Base-by-base conservation (phyloP, 2,113 vertebrate genomes). In the Alethe diademata region DNA sequence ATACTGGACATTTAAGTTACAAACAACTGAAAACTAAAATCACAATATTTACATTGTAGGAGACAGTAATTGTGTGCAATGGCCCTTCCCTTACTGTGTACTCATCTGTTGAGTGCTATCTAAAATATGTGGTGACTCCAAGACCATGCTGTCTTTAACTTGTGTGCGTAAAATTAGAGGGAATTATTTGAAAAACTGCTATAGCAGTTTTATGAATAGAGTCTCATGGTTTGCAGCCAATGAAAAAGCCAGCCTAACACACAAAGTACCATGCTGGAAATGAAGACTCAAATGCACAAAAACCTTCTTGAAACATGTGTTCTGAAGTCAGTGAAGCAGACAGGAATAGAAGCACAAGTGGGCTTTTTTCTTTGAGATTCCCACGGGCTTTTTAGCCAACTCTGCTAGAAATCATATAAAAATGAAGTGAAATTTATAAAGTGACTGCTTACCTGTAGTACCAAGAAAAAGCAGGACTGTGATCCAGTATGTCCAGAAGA, bases 401-500 rank as follows among this genome's bases (percentile, higher is more conserved):
- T 57, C 64, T 28, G 31, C 36, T 69, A 26, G 43, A 65, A 92
- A 65, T 23, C 3, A 43, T 4, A 56, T 1, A 73, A 83, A 74
- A 78, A 69, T 14, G 1, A 43, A 72, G 17, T 6, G 11, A 47
- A 75, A 54, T 64, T 64, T 51, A 58, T 47, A 45, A 91, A 96
- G 36, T 28, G 8, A 16, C 28, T 86, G 64, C 96, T 96, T 97
- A 99, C 99, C 99, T n/a, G 98, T 98, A 79, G 99, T 99, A 88
- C 99, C 99, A 74, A 99, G 98, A 95, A 99, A 99, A 86, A 99
- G 98, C 76, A 99, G 97, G 33, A 99, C 98, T 93, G 98, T 98
- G 86, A 99, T 97, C 99, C 99, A 99, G 96, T 99, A 99, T 2
- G 97, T 85, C 99, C 99, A 99, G 97, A 99, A 99, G 38, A 99